Evolutionary conservation across 2,113 vertebrate genomes (phyloP), one percentile per base, ranked within the genome.

Genomic region (Phrynocephalus versicolor): DNA sequence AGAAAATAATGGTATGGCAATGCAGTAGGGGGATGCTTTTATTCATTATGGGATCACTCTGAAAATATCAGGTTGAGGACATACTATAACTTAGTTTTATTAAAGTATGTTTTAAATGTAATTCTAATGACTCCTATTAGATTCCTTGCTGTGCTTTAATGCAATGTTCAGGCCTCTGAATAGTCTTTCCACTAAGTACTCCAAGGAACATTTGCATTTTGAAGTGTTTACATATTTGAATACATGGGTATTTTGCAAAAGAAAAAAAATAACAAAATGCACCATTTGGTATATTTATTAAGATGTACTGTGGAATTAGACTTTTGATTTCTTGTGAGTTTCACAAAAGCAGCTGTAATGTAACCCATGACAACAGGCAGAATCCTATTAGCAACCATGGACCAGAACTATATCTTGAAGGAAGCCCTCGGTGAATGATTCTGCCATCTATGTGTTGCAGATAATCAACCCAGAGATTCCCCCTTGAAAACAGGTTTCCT

Each of bases 51-150:
- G 23, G 18, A 27, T 60, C 10, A 62, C 21, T 27, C 91, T 92
- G 83, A 92, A 94, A 94, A 92, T 91, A 86, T 88, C 89, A 92
- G 12, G 90, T 92, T 90, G 74, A 87, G 79, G 87, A 75, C 88
- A 81, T 86, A 92, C 67, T 86, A 86, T 85, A 88, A 87, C 88
- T 88, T 87, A 77, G 86, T 92, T 85, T 91, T 90, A 78, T 87
- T 89, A 90, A 93, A 86, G 67, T 3, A 25, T 88, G 79, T 89
- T 88, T 92, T 89, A 91, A 87, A 91, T 83, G 2, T 0, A 85
- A 70, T 85, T 64, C 67, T 90, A 92, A 93, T 89, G 88, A 94
- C 89, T 89, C 76, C 67, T 84, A 82, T 84, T 81, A 75, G 79
- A 73, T 88, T 86, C 55, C 0, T 0, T 83, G 88, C 84, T 85